Base-by-base conservation (phyloP, 2,888 invertebrate genomes). In the Sclerodermus sp. region DNA sequence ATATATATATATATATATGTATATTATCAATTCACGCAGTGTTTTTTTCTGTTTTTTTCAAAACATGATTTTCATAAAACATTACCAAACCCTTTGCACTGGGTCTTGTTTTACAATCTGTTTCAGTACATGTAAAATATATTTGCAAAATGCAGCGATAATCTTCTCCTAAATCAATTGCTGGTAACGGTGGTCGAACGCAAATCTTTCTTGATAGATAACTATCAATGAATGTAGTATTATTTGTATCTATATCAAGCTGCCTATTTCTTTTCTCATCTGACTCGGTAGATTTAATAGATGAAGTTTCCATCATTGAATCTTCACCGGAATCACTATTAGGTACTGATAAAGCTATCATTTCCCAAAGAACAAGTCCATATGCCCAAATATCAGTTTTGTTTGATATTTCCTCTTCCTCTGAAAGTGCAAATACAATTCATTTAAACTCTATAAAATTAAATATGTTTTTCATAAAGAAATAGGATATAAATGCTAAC, bases 301-400 rank as follows among this genome's bases (percentile, higher is more conserved):
- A 58, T 13, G 61, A 63, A 44, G 60, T 60, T 4, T 71, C 62
- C 37, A 57, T 53, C 14, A 47, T 53, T 49, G 51, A 60, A 9
- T 60, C 65, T 17, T 70, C 57, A 66, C 60, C 63, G 42, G 70
- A 65, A 12, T 80, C 78, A 0, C 82, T 72, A 68, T 89, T 88
- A 0, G 92, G 93, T 0, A 87, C 83, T 45, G 82, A 80, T 2
- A 91, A 79, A 0, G 90, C 83, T 73, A 93, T 79, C 85, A 91
- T 92, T 81, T 93, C 92, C 85, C 89, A 92, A 18, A 92, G 71
- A 0, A 88, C 84, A 9, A 92, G 81, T 0, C 92, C 93, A 57
- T 87, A 87, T 1, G 92, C 82, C 80, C 90, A 93, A 42, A 93
- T 85, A 70, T 93, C 93, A 0, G 89, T 86, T 77, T 89, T 90